phyloP scores from a whole-genome alignment of 2,113 vertebrate species.

The Caranx melampygus region DNA sequence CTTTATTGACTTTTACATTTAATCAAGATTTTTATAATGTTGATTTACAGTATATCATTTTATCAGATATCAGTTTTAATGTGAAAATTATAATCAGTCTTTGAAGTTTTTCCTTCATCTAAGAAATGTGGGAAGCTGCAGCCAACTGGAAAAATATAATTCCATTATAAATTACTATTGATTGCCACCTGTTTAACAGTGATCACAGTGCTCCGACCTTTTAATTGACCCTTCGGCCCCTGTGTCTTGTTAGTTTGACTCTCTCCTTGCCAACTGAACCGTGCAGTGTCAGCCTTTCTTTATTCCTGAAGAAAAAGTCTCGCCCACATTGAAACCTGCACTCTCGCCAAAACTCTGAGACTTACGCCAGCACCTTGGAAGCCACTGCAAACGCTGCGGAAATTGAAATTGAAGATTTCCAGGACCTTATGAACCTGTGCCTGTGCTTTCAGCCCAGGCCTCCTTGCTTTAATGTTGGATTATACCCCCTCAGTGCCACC shows the following conservation, averaged over 20 bases:
- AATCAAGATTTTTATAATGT: not conserved
- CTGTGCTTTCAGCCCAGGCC: conserved; percentile 68
- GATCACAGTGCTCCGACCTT: conserved; percentile 22
- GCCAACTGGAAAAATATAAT: not conserved
- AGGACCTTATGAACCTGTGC: conserved; percentile 72
- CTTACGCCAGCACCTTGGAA: conserved; percentile 60
- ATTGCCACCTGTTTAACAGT: conserved; percentile 7
- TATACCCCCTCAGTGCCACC: conserved; percentile 79
- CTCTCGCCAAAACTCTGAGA: conserved; percentile 49
- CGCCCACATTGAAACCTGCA: conserved; percentile 56
- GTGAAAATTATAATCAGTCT: not conserved
- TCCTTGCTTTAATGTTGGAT: conserved; percentile 81
- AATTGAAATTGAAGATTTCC: conserved; percentile 78
- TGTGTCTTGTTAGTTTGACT: conserved; percentile 25
- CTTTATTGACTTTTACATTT: no score
- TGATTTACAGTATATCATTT: not conserved
- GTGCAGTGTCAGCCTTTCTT: conserved; percentile 45
- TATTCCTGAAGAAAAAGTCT: conserved; percentile 38
- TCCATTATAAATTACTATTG: not conserved
- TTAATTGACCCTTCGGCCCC: conserved; percentile 16
- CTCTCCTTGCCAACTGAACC: conserved; percentile 27
- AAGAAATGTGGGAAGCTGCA: not conserved
- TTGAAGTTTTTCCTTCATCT: not conserved
- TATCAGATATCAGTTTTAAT: not conserved
- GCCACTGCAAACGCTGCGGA: conserved; percentile 68